A percentile compares a stretch with the other conserved stretches of the same genome.
phyloP scores from a whole-genome alignment of 2,797 vertebrate species.

The Triplophysa bombifrons region DNA sequence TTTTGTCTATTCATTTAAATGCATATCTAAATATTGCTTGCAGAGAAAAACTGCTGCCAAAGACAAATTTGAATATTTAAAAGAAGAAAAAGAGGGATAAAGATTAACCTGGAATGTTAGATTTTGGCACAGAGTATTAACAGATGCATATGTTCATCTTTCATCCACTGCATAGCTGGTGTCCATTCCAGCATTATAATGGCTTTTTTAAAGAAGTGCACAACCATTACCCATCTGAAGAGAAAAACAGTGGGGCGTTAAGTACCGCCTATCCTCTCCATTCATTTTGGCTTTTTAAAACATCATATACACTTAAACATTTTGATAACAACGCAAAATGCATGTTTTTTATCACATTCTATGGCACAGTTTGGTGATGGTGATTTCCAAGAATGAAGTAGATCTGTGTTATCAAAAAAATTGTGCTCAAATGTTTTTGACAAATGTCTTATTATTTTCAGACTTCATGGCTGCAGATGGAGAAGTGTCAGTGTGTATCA shows the following conservation, averaged over 20 bases:
- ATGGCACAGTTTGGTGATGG: slow-evolving; percentile 26
- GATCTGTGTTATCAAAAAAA: slow-evolving; percentile 18
- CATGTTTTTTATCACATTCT: not conserved
- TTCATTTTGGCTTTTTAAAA: not conserved
- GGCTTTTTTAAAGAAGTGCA: slow-evolving; percentile 19
- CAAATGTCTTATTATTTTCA: slow-evolving; percentile 29
- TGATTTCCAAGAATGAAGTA: slow-evolving; percentile 9
- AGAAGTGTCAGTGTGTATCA: not conserved
- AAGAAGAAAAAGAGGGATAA: not conserved
- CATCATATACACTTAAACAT: not conserved
- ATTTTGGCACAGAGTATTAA: slow-evolving; percentile 47
- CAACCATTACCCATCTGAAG: not conserved
- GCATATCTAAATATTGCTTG: not conserved
- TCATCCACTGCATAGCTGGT: not conserved
- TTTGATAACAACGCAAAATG: slow-evolving; percentile 31
- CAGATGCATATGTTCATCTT: not conserved
- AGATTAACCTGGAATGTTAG: slow-evolving; percentile 33
- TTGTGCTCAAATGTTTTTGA: not conserved
- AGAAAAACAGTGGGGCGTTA: not conserved
- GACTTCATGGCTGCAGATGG: not conserved
- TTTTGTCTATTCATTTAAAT: not conserved
- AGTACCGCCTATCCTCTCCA: not conserved
- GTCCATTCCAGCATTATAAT: slow-evolving; percentile 8
- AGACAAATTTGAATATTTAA: slow-evolving; percentile 14
- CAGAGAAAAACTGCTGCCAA: not conserved